Evolutionary conservation across 2,797 vertebrate genomes (phyloP).

Genomic region (Danionella dracula): DNA sequence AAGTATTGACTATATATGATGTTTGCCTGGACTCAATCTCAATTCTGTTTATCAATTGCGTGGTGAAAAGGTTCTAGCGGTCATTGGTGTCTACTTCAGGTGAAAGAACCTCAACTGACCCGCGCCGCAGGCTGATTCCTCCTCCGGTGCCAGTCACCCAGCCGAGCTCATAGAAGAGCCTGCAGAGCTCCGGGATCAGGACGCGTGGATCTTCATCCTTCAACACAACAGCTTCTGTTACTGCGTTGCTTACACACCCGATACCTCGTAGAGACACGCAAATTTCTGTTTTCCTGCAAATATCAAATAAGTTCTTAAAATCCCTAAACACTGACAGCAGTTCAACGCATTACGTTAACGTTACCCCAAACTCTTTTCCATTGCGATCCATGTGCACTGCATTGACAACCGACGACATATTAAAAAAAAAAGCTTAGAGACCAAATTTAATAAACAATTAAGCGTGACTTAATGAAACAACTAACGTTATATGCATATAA

Average conservation of each 20-base stretch:
- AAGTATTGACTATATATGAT: no score
- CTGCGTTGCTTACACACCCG: no score
- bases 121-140: constrained; percentile 86
- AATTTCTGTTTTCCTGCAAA: not conserved
- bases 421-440: no score
- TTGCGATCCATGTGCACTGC: not conserved
- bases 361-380: not conserved
- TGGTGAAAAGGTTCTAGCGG: no score
- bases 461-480: no score
- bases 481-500: no score
- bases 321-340: not conserved
- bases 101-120: constrained; percentile 65
- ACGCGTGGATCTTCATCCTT: constrained; percentile 84
- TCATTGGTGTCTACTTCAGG: no score
- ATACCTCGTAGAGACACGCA: not conserved
- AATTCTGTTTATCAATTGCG: no score
- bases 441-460: no score
- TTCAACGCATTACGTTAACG: not conserved
- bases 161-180: constrained; percentile 89
- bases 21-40: no score
- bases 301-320: not conserved
- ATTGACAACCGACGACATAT: not conserved
- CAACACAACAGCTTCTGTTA: not conserved
- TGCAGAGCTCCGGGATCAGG: constrained; percentile 90
- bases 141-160: constrained; percentile 97